These are phyloP conservation scores for Rhyacichthys aspro DNA, from an alignment of 2,797 vertebrate species.

Conservation along the genomic window DNA sequence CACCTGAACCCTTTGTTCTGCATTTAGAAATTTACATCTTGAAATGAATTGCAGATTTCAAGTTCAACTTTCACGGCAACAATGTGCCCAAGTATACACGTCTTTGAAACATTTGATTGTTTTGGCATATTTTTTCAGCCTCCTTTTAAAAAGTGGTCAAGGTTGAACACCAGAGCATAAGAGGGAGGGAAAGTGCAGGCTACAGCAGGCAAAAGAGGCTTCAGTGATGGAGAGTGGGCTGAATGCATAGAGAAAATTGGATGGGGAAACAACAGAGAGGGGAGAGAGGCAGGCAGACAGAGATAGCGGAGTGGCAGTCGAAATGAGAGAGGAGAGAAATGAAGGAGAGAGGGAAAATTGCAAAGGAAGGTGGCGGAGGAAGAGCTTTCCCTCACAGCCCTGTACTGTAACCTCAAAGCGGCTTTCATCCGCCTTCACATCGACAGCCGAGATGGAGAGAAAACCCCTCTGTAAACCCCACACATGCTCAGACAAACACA, in stretches of 20 bases:
- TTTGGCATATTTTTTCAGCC: not conserved
- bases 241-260: conserved; percentile 61
- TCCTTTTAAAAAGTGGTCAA: conserved; percentile 18
- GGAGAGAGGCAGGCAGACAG: conserved; percentile 46
- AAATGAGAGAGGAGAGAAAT: conserved; percentile 40
- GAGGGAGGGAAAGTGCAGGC: conserved; percentile 50
- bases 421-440: conserved; percentile 67
- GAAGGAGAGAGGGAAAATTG: conserved; percentile 37
- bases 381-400: conserved; percentile 47
- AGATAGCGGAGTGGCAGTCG: conserved; percentile 56
- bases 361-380: conserved; percentile 49
- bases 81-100: too few species aligned
- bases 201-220: conserved; percentile 25
- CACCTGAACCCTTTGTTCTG: conserved; percentile 71
- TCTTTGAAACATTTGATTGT: not conserved
- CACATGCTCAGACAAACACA: conserved; percentile 23
- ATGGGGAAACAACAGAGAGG: conserved; percentile 60
- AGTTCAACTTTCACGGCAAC: conserved; percentile 11
- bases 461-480: conserved; percentile 44
- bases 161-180: conserved; percentile 31
- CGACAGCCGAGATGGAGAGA: conserved; percentile 41
- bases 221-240: conserved; percentile 35
- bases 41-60: conserved; percentile 30
- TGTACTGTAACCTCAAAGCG: conserved; percentile 65
- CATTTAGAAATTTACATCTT: conserved; percentile 44